A percentile compares a stretch with the other conserved stretches of the same genome.
These are phyloP conservation scores for Drosophila kohkoa DNA, from an alignment of 1,140 invertebrate species.

Conservation along the genomic window DNA sequence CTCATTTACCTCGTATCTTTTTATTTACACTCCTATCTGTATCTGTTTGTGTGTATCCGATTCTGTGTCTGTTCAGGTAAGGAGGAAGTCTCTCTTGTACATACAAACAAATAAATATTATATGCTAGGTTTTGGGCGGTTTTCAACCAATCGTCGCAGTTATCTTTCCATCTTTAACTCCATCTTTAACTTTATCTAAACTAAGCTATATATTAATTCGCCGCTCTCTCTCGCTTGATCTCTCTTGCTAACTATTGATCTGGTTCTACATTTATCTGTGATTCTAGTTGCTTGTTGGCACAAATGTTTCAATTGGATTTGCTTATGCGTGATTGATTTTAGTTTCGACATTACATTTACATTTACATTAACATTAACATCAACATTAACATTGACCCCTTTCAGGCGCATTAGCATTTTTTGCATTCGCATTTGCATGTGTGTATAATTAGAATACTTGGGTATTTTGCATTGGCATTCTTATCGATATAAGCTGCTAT, in stretches of 20 bases:
- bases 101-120: constrained; percentile 81
- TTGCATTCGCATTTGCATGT: constrained; percentile 30
- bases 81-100: constrained; percentile 23
- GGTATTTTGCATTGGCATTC: constrained; percentile 49
- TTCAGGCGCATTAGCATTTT: constrained; percentile 69
- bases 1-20: constrained; percentile 12
- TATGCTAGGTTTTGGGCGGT: constrained; percentile 68
- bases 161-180: constrained; percentile 33
- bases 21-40: constrained; percentile 16
- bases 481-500: constrained; percentile 36
- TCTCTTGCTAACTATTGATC: background rate
- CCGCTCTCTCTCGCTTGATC: background rate
- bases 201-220: constrained; percentile 50
- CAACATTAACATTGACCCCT: constrained; percentile 78
- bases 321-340: constrained; percentile 52
- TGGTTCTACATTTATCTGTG: background rate
- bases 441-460: constrained; percentile 78
- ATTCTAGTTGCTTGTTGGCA: constrained; percentile 53
- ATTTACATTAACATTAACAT: constrained; percentile 41
- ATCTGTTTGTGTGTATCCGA: constrained; percentile 11
- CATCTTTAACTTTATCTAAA: constrained; percentile 52
- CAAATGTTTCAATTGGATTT: constrained; percentile 60
- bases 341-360: constrained; percentile 15
- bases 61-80: constrained; percentile 5
- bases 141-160: constrained; percentile 76